Percentiles rank a stretch among this genome's conserved stretches.
Evolutionary conservation across 2,113 vertebrate genomes (phyloP).

Genomic region (Ovis aries): ARS-UI_Ramb_v3.0 NC_056059.1:103420501-103421000

Average conservation of each 20-base stretch:
- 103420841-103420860: rapidly evolving
- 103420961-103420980: not conserved
- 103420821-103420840: not conserved
- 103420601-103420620: not conserved
- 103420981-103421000: not conserved
- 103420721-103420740: no score
- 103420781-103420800: not conserved
- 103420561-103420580: not conserved
- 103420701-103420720: not conserved
- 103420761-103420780: no score
- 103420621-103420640: not conserved
- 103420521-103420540: not conserved
- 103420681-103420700: not conserved
- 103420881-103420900: not conserved
- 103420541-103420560: not conserved
- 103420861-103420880: not conserved
- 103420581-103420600: not conserved
- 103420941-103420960: rapidly evolving
- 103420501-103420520: not conserved
- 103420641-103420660: not conserved
- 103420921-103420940: rapidly evolving
- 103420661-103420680: rapidly evolving
- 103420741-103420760: not conserved
- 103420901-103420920: not conserved
- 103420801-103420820: not conserved